Evolutionary conservation across 1,140 invertebrate species (phyloP).

Genomic region (Drosophila malerkotliana): DNA sequence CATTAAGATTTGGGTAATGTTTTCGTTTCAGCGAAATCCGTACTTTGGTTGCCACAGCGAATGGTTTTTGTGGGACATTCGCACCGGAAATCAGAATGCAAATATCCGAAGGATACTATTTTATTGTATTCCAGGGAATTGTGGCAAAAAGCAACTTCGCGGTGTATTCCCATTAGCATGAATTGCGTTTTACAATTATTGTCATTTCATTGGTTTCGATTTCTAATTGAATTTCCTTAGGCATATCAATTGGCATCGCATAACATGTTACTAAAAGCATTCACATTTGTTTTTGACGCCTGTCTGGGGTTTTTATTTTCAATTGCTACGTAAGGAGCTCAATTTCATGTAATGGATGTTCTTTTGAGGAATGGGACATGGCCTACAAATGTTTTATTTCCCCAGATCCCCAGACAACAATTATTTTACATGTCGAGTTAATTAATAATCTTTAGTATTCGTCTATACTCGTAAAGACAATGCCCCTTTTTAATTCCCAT

Average conservation of each 20-base stretch:
- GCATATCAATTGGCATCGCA: slow-evolving; percentile 12
- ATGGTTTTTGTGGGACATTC: slow-evolving; percentile 1
- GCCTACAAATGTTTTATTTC: not conserved
- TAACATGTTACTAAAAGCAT: slow-evolving; percentile 6
- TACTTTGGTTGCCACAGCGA: slow-evolving; percentile 2
- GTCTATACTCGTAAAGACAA: not conserved
- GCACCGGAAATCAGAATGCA: slow-evolving; percentile 5
- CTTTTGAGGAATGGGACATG: not conserved
- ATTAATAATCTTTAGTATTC: not conserved
- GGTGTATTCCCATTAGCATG: not conserved
- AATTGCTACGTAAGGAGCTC: slow-evolving; percentile 4
- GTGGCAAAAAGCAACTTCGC: not conserved
- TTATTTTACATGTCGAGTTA: not conserved
- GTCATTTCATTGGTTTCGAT: slow-evolving; percentile 1
- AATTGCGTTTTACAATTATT: slow-evolving; percentile 29
- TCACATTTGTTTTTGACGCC: slow-evolving; percentile 10
- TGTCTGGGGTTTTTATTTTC: slow-evolving; percentile 10
- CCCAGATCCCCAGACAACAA: no score
- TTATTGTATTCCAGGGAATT: not conserved
- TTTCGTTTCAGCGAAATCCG: not conserved
- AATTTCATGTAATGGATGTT: not conserved
- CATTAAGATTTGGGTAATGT: not conserved
- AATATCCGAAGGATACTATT: slow-evolving; percentile 1
- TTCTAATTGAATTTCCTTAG: slow-evolving; percentile 26
- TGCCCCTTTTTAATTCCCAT: not conserved